Conservation (phyloP, 2,888 invertebrate species). For the Trissolcus brochymenae region DNA sequence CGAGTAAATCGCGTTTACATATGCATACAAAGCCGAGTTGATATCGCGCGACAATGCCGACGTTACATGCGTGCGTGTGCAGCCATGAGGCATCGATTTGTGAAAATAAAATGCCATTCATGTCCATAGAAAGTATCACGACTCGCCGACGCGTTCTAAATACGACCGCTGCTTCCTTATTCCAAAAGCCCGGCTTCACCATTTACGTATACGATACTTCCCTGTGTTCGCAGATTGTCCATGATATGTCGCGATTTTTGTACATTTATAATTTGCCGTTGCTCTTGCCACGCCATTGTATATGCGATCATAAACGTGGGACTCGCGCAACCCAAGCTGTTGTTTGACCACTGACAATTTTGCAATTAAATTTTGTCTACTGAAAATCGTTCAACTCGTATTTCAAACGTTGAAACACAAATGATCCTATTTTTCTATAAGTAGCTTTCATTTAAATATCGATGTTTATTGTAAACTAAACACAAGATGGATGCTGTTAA, state of each 20-base stretch:
- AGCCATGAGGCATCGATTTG: constrained; percentile 63
- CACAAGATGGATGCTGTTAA: too few species aligned
- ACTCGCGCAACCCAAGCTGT: constrained; percentile 9
- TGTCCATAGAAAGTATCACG: constrained; percentile 67
- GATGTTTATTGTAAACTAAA: too few species aligned
- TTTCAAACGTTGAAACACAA: too few species aligned
- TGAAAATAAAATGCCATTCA: constrained; percentile 64
- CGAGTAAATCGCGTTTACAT: constrained; percentile 66
- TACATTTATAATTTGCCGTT: constrained; percentile 49
- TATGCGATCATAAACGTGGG: constrained; percentile 35
- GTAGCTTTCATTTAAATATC: too few species aligned
- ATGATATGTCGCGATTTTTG: constrained; percentile 45
- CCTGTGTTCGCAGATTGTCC: constrained; percentile 34
- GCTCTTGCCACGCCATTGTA: constrained; percentile 18
- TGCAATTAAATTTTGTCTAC: too few species aligned
- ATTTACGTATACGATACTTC: constrained; percentile 39
- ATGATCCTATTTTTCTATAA: too few species aligned
- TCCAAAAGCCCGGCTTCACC: constrained; percentile 35
- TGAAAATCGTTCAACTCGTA: too few species aligned
- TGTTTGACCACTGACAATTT: too few species aligned
- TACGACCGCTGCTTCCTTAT: constrained; percentile 50
- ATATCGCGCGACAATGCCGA: constrained; percentile 62
- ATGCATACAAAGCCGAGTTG: constrained; percentile 67
- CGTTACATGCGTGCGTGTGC: constrained; percentile 53
- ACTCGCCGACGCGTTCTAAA: constrained; percentile 61